Percentiles rank a stretch among this genome's conserved stretches.
Conservation (phyloP, 2,797 vertebrate genomes). For the Eptatretus atami region DNA sequence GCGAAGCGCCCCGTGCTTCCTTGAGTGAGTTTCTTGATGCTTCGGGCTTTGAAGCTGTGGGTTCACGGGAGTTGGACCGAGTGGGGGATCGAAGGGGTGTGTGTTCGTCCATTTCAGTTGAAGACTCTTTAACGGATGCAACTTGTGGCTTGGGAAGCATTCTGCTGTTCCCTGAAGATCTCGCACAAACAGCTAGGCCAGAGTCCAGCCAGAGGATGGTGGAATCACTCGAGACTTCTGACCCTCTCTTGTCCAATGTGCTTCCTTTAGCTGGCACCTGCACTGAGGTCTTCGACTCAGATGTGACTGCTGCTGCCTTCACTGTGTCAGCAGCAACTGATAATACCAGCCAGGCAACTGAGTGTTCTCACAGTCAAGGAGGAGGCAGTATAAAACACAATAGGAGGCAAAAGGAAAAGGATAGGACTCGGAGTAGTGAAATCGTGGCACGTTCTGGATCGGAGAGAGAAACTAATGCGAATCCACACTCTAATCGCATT, state of each 20-base stretch:
- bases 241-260: background rate
- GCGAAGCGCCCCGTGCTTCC: conserved; percentile 1
- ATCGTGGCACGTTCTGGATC: background rate
- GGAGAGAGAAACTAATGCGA: background rate
- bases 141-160: too few species aligned
- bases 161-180: background rate
- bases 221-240: background rate
- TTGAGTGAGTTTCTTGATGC: conserved; percentile 1
- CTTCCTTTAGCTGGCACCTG: background rate
- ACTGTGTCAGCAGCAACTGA: background rate
- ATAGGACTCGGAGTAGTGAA: conserved; percentile 2
- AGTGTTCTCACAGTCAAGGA: too few species aligned
- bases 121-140: background rate
- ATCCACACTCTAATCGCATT: conserved; percentile 3
- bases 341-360: too few species aligned
- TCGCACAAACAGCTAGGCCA: background rate
- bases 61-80: background rate
- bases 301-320: background rate
- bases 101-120: background rate
- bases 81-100: background rate
- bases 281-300: background rate
- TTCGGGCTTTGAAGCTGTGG: background rate
- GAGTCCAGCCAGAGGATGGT: conserved; percentile 5
- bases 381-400: too few species aligned
- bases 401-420: conserved; percentile 1